A percentile compares a stretch with the other conserved stretches of the same genome.
Evolutionary conservation across 2,113 vertebrate species (phyloP).

Genomic region (Brachypteracias leptosomus): DNA sequence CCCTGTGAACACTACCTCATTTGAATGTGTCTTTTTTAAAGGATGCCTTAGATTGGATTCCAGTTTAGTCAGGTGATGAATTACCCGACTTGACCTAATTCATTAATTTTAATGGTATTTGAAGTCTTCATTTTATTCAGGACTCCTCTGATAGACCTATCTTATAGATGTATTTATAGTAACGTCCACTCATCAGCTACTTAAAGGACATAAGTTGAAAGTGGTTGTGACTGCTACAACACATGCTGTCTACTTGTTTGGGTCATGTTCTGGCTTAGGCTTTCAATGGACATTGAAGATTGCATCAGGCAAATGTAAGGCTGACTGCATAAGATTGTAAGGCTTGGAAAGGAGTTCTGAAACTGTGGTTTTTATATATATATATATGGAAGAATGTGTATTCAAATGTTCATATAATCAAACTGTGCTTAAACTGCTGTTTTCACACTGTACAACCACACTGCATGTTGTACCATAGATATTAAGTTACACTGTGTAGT

Average conservation of each 20-base stretch:
- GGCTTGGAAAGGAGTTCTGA: not conserved
- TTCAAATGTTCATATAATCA: not conserved
- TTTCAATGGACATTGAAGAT: not conserved
- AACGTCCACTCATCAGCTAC: slow-evolving; percentile 31
- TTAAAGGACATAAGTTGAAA: not conserved
- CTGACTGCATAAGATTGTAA: not conserved
- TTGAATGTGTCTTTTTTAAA: slow-evolving; percentile 4
- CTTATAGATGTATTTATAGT: slow-evolving; percentile 23
- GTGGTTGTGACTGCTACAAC: not conserved
- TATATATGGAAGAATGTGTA: not conserved
- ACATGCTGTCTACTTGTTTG: not conserved
- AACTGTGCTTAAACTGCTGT: not conserved
- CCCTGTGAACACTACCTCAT: not conserved
- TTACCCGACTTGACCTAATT: slow-evolving; percentile 54
- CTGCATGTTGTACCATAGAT: not conserved
- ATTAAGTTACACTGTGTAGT: not conserved
- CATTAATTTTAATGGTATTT: slow-evolving; percentile 46
- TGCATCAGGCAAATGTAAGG: not conserved
- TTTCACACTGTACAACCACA: not conserved
- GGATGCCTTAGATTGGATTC: slow-evolving; percentile 1
- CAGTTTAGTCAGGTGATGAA: slow-evolving; percentile 33
- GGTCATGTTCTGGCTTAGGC: not conserved
- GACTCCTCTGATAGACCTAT: not conserved
- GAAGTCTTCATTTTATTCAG: slow-evolving; percentile 39
- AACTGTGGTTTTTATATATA: not conserved